Conservation (phyloP, 2,888 invertebrate species). For the Minunthozetes semirufus region DNA sequence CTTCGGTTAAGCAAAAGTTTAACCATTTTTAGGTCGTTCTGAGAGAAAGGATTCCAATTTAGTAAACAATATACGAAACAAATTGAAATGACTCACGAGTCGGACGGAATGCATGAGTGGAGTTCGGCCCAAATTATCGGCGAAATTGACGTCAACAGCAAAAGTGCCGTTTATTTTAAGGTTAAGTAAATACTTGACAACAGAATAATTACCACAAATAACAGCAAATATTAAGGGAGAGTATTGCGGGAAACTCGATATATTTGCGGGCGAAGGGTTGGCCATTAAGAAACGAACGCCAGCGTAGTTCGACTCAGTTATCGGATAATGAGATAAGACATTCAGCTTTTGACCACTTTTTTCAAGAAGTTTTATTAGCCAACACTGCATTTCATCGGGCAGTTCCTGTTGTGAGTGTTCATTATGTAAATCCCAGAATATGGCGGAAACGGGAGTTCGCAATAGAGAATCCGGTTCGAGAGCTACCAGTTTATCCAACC, state of each 20-base stretch:
- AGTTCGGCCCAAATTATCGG: constrained; percentile 48
- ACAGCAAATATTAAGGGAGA: constrained; percentile 49
- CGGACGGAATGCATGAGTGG: constrained; percentile 51
- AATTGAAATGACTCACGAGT: constrained; percentile 44
- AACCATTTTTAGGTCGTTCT: constrained; percentile 49
- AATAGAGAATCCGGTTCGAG: constrained; percentile 47
- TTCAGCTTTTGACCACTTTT: constrained; percentile 45
- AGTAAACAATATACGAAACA: no score
- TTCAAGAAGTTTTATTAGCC: constrained; percentile 43
- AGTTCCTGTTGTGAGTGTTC: constrained; percentile 32
- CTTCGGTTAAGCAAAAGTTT: constrained; percentile 48
- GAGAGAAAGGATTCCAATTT: constrained; percentile 28
- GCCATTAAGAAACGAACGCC: constrained; percentile 38
- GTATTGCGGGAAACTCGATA: constrained; percentile 40
- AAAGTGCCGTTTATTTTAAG: constrained; percentile 36
- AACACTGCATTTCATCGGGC: constrained; percentile 39
- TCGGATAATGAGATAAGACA: constrained; percentile 46
- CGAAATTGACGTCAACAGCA: constrained; percentile 48
- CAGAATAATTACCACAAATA: constrained; percentile 46
- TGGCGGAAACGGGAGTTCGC: constrained; percentile 49
- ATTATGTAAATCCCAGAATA: constrained; percentile 46
- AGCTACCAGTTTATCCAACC: constrained; percentile 39
- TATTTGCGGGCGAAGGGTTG: constrained; percentile 25
- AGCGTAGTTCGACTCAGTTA: constrained; percentile 38
- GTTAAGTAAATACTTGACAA: constrained; percentile 47